Evolutionary conservation across 2,888 invertebrate species (phyloP).

Genomic region (Sinohyriopsis cumingii): DNA sequence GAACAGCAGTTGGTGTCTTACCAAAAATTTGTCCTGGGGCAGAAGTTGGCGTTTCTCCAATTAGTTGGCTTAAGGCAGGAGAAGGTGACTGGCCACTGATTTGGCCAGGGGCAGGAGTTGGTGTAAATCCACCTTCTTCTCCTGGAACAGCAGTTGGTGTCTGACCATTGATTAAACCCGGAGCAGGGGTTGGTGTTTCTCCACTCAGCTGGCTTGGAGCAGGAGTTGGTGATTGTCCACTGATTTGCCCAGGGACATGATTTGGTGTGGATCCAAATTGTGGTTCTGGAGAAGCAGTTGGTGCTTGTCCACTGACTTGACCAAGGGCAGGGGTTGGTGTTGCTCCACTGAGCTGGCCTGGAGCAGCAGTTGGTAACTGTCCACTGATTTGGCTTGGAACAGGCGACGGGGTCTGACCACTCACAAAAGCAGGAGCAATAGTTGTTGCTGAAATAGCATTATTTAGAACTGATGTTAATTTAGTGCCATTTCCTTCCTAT

Average conservation of each 20-base stretch:
- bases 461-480: no score
- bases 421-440: neutral
- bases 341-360: neutral
- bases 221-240: slow-evolving; percentile 29
- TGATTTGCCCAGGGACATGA: slow-evolving; percentile 16
- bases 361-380: slow-evolving; percentile 4
- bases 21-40: neutral
- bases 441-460: slow-evolving; percentile 4
- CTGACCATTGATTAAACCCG: slow-evolving; percentile 13
- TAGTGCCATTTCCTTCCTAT: no score
- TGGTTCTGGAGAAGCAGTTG: slow-evolving; percentile 23
- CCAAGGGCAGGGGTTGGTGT: neutral
- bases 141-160: slow-evolving; percentile 21
- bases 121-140: slow-evolving; percentile 18
- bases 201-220: slow-evolving; percentile 8
- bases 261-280: slow-evolving; percentile 16
- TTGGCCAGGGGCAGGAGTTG: slow-evolving; percentile 3
- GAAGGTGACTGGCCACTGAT: slow-evolving; percentile 2
- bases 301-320: slow-evolving; percentile 11
- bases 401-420: neutral
- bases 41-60: slow-evolving; percentile 2
- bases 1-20: neutral
- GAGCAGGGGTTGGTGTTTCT: slow-evolving; percentile 27
- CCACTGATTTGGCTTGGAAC: neutral
- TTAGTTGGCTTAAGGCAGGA: neutral